Evolutionary conservation across 2,797 vertebrate genomes (phyloP), one percentile per base, ranked within the genome.

Genomic region (Linurgus olivaceus): DNA sequence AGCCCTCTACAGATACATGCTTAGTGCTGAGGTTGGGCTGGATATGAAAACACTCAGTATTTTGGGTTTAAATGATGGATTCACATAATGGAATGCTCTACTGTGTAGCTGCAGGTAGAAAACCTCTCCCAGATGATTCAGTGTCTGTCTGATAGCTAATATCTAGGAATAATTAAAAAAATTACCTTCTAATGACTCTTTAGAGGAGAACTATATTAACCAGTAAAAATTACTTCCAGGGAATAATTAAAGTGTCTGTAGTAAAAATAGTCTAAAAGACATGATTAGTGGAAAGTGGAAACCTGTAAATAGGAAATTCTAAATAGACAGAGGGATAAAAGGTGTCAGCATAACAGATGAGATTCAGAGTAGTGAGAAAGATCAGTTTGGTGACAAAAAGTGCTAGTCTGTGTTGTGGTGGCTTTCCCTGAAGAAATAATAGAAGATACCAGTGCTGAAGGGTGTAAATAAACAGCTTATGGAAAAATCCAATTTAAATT

Each of bases 401-500:
- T 91, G 68, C 13, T 19, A 73, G 24, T 71, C 78, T 91, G 57
- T 91, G 63, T 92, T 7, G 7, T 87, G 59, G 20, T 85, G 84
- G 17, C n/a, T 88, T 86, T 79, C 66, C 8, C 63, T 79, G 55
- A 76, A 77, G 76, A 61, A 75, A 77, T 57, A 50, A 71, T 72
- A 38, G 51, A 81, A 78, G 21, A 72, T 47, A 50, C 3, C 21
- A 65, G 26, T 17, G 38, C 61, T 55, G 71, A 85, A 82, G 55
- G 67, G 58, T 91, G 67, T 87, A 87, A 94, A 92, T 68, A 95
- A 84, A 91, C 63, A 88, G 62, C 74, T 65, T 65, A 55, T 51
- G 74, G 75, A 55, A 91, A 92, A 87, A 33, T 12, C 6, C 1
- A 76, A 65, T 91, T 87, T 7, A 83, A 79, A 90, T 90, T 90